Conservation (phyloP, 2,113 vertebrate species). For the Hydrochoerus hydrochaeris region DNA sequence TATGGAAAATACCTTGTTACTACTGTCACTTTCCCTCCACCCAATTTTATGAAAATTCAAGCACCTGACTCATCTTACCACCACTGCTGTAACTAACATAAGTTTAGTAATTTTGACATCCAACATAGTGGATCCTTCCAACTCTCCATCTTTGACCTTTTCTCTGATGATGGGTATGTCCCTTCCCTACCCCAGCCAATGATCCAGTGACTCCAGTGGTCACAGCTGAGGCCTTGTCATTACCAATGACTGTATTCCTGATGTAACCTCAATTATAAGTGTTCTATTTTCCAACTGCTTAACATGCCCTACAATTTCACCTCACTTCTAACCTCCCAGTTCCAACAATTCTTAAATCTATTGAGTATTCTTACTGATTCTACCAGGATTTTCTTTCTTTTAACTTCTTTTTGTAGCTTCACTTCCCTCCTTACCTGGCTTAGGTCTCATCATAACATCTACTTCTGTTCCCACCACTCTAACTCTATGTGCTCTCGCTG, state of each 20-base stretch:
- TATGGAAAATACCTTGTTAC: not conserved
- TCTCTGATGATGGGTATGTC: not conserved
- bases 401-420: not conserved
- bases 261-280: not conserved
- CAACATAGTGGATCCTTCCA: not conserved
- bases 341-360: not conserved
- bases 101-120: not conserved
- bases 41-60: conserved; percentile 39
- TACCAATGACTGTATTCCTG: not conserved
- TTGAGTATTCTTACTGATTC: not conserved
- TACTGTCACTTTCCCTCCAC: not conserved
- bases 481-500: not conserved
- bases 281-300: not conserved
- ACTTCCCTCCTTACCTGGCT: not conserved
- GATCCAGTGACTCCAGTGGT: not conserved
- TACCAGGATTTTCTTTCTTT: not conserved
- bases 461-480: not conserved
- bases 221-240: not conserved
- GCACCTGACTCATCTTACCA: not conserved
- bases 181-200: not conserved
- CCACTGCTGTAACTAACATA: not conserved
- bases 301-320: not conserved
- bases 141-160: not conserved
- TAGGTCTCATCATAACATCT: not conserved
- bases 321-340: not conserved